These are phyloP conservation scores for Drosophila planitibia DNA, from an alignment of 2,888 invertebrate species.

Conservation along the genomic window DNA sequence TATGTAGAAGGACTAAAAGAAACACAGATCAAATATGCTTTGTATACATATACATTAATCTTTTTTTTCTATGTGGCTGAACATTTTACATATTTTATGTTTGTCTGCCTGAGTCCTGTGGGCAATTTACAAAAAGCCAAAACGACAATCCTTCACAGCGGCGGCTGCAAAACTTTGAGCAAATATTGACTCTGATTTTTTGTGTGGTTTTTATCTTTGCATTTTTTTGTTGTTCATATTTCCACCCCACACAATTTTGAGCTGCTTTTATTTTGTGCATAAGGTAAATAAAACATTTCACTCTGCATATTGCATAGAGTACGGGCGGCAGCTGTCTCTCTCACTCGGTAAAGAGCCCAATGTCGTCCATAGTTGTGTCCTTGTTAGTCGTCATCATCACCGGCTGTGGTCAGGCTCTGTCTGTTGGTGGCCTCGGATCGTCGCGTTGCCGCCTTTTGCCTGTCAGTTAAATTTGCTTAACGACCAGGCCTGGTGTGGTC, in stretches of 20 bases:
- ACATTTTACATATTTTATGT: slow-evolving; percentile 44
- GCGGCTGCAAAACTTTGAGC: slow-evolving; percentile 47
- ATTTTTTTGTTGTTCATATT: slow-evolving; percentile 14
- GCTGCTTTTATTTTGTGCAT: slow-evolving; percentile 15
- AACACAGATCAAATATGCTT: not conserved
- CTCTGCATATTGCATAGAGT: slow-evolving; percentile 38
- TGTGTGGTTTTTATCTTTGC: not conserved
- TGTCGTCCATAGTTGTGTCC: slow-evolving; percentile 17
- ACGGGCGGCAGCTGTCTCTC: slow-evolving; percentile 32
- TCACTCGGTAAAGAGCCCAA: slow-evolving; percentile 6
- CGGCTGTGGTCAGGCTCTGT: slow-evolving; percentile 25
- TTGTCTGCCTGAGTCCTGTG: slow-evolving; percentile 37
- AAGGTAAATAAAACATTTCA: slow-evolving; percentile 63
- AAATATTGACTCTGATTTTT: slow-evolving; percentile 68
- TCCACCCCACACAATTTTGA: slow-evolving; percentile 9
- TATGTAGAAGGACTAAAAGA: not conserved
- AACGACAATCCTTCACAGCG: slow-evolving; percentile 21
- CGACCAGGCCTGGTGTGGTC: slow-evolving; percentile 28
- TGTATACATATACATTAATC: not conserved
- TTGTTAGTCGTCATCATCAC: slow-evolving; percentile 22
- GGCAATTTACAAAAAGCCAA: slow-evolving; percentile 37
- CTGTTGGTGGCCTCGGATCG: slow-evolving; percentile 48
- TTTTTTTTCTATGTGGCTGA: slow-evolving; percentile 4
- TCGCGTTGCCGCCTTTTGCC: slow-evolving; percentile 34
- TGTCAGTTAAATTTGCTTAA: slow-evolving; percentile 58